Base-by-base conservation (phyloP, 2,113 vertebrate species). In the Pungitius pungitius region DNA sequence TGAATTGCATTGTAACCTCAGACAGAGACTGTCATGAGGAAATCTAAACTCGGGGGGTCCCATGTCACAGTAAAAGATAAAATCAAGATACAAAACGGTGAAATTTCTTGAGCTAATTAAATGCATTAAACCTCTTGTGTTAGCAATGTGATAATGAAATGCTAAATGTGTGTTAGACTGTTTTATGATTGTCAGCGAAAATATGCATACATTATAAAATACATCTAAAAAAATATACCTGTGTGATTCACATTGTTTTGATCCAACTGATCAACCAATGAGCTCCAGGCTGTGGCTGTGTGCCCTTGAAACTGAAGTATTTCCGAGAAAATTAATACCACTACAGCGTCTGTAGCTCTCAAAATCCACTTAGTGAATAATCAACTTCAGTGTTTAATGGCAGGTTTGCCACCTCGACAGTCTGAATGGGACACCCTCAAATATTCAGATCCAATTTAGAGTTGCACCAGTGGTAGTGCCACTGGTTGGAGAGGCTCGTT, bases 1-100 rank as follows among this genome's bases (percentile, higher is more conserved):
- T 65, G 60, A 49, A 71, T 6, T 81, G 60, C 83, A 78, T 78
- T 80, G 71, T 74, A 75, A 77, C 65, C 59, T n/a, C 13, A 75
- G 72, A 83, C 82, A 84, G 20, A 22, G 22, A 47, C n/a, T 40
- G n/a, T 18, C 30, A 64, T 60, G 13, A 74, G 49, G 56, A 72
- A 77, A 80, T 71, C 30, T 54, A 11, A 72, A 80, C 70, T 73
- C 72, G 51, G 69, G 65, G 47, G 72, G 63, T 78, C 77, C 26
- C 12, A 51, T 52, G 45, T 76, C 37, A 57, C 17, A 64, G 22
- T n/a, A 42, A 52, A 39, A 24, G 35, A 85, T 69, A 55, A 69
- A 82, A 74, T 10, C 9, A 20, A 57, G 43, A 60, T 70, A n/a
- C 24, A 58, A 63, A 63, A 71, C 45, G 30, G 54, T 59, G 14